Percentiles rank a stretch among this genome's conserved stretches.
phyloP scores from a whole-genome alignment of 2,888 invertebrate species.

The Tetranychus truncatus region DNA sequence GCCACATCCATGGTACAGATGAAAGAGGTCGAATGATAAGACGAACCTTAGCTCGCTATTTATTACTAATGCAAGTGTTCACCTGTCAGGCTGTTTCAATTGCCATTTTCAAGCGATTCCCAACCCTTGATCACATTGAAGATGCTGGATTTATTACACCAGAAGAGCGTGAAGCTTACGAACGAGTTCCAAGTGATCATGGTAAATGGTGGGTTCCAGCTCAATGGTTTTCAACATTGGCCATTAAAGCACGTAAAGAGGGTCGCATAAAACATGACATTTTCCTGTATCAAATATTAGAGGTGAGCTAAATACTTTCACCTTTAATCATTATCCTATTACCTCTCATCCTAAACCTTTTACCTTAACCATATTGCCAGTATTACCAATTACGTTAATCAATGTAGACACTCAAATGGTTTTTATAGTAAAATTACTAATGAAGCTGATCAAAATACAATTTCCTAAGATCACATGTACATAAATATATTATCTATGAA shows the following conservation, averaged over 20 bases:
- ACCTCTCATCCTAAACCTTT: too few relatives aligned
- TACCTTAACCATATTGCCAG: too few relatives aligned
- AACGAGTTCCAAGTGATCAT: conserved; percentile 35
- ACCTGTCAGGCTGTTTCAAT: conserved; percentile 42
- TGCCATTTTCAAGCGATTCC: conserved; percentile 42
- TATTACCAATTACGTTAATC: too few relatives aligned
- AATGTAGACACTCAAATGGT: too few relatives aligned
- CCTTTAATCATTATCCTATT: too few relatives aligned
- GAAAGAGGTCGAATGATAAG: conserved; percentile 42
- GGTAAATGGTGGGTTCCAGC: conserved; percentile 40
- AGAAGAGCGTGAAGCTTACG: conserved; percentile 40
- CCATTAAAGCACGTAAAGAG: conserved; percentile 35
- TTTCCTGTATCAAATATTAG: conserved; percentile 32
- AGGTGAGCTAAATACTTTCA: conserved; percentile 22
- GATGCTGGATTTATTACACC: conserved; percentile 44
- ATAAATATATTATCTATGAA: too few relatives aligned
- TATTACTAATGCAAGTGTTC: conserved; percentile 35
- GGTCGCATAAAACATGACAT: conserved; percentile 35
- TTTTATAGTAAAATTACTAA: too few relatives aligned
- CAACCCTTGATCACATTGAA: conserved; percentile 41
- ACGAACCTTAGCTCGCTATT: conserved; percentile 43
- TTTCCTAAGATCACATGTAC: too few relatives aligned
- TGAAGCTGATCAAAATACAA: too few relatives aligned
- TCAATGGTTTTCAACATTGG: conserved; percentile 36
- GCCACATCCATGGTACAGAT: conserved; percentile 41